Conservation (phyloP, 2,113 vertebrate species). For the Eclectus roratus region DNA sequence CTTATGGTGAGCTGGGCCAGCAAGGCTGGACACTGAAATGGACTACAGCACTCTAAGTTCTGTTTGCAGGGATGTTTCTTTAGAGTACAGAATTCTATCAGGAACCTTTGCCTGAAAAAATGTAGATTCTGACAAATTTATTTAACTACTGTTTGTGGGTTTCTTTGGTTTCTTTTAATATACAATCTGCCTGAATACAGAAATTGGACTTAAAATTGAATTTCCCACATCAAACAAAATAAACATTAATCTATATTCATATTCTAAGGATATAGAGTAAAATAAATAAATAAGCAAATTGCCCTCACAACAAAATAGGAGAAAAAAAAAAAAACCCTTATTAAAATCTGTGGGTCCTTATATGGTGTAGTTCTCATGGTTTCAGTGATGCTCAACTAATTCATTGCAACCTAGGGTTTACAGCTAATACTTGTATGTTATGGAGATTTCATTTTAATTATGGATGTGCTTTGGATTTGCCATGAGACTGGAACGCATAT, state of each 20-base stretch:
- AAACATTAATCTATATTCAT: background rate
- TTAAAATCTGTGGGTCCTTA: background rate
- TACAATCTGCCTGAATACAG: background rate
- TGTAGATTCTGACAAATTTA: background rate
- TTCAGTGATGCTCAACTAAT: background rate
- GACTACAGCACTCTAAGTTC: background rate
- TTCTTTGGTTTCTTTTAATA: background rate
- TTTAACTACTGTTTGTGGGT: background rate
- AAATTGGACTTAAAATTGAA: background rate
- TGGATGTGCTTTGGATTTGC: background rate
- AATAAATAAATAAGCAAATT: background rate
- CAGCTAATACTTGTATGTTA: background rate
- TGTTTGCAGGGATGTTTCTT: background rate
- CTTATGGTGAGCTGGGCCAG: background rate
- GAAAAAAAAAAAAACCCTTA: background rate
- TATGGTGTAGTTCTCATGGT: background rate
- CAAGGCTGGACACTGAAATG: background rate
- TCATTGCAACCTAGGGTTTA: background rate
- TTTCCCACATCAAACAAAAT: background rate
- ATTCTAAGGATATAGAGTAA: background rate
- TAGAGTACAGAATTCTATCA: background rate
- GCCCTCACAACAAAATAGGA: background rate
- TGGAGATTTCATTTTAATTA: background rate
- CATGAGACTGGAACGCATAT: background rate
- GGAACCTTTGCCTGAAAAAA: background rate